A percentile compares a stretch with the other conserved stretches of the same genome.
phyloP scores from a whole-genome alignment of 1,140 invertebrate genomes.

The roundworm (Caenorhabditis elegans) region WBcel235 BX284606.5:14938501-14939000 shows the following conservation, averaged over 20 bases:
- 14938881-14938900: background rate
- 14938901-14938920: background rate
- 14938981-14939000: background rate
- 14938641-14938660: background rate
- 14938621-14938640: too few relatives aligned
- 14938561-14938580: background rate
- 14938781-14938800: conserved; percentile 14
- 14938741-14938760: background rate
- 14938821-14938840: too few relatives aligned
- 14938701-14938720: too few relatives aligned
- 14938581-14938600: background rate
- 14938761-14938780: background rate
- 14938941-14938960: conserved; percentile 23
- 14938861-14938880: too few relatives aligned
- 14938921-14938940: background rate
- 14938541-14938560: too few relatives aligned
- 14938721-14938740: background rate
- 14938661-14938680: background rate
- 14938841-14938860: too few relatives aligned
- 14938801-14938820: background rate
- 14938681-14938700: background rate
- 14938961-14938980: conserved; percentile 23
- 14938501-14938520: too few relatives aligned
- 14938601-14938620: background rate
- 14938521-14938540: too few relatives aligned